These are phyloP conservation scores for Semnornis frantzii DNA, from an alignment of 2,113 vertebrate species.

Conservation along the genomic window DNA sequence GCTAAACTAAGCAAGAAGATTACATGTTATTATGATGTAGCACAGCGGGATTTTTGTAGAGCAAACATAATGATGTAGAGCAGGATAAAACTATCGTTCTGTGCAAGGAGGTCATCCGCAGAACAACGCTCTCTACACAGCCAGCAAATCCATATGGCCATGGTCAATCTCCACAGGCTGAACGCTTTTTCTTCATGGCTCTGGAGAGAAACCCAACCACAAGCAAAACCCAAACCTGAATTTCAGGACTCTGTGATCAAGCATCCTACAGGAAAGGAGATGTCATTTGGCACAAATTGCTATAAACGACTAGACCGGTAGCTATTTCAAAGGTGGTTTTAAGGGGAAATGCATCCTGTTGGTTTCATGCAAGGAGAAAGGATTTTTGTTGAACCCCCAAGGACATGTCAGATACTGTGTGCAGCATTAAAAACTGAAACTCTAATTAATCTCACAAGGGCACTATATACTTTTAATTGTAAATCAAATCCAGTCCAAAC, in stretches of 20 bases:
- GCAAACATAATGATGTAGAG: slow-evolving; percentile 78
- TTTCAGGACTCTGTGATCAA: slow-evolving; percentile 6
- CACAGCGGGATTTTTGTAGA: slow-evolving; percentile 73
- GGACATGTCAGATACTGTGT: neutral
- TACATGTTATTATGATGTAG: slow-evolving; percentile 81
- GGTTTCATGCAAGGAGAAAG: slow-evolving; percentile 2
- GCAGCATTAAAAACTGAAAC: slow-evolving; percentile 28
- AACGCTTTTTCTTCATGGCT: slow-evolving; percentile 48
- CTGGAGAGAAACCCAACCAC: neutral
- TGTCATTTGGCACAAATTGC: neutral
- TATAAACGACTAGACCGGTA: neutral
- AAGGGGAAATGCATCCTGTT: neutral
- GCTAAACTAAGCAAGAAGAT: slow-evolving; percentile 82
- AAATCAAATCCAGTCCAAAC: neutral
- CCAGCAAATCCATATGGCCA: slow-evolving; percentile 21
- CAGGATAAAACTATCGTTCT: slow-evolving; percentile 76
- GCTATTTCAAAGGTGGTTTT: slow-evolving; percentile 18
- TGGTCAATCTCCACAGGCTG: slow-evolving; percentile 1
- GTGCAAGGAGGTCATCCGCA: slow-evolving; percentile 70
- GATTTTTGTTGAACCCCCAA: slow-evolving; percentile 3
- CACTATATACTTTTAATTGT: neutral
- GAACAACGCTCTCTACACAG: slow-evolving; percentile 64
- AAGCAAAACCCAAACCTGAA: slow-evolving; percentile 2
- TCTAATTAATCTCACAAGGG: slow-evolving; percentile 12
- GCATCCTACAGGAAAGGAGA: neutral